Conservation (phyloP, 2,888 invertebrate genomes). For the Drosophila rubida region DNA sequence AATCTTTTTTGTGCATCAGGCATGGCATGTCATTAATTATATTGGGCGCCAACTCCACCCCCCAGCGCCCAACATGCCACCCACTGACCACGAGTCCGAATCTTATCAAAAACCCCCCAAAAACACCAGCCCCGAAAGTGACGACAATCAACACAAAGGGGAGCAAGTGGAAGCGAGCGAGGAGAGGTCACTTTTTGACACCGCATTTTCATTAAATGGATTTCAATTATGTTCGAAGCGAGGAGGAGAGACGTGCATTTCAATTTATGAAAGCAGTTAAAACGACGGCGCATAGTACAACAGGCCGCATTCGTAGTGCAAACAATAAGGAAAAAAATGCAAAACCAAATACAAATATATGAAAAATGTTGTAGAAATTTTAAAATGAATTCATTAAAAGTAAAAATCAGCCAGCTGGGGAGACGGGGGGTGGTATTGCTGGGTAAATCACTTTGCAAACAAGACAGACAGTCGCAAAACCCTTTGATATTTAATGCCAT, state of each 20-base stretch:
- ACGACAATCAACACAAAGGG: background rate
- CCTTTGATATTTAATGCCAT: constrained; percentile 79
- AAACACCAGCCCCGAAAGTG: background rate
- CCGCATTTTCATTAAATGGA: constrained; percentile 79
- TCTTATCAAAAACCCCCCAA: constrained; percentile 40
- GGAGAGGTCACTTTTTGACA: constrained; percentile 59
- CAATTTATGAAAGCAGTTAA: constrained; percentile 74
- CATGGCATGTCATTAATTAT: constrained; percentile 74
- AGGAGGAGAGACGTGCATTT: constrained; percentile 47
- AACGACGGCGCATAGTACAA: too few relatives aligned
- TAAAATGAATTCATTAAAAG: constrained; percentile 79
- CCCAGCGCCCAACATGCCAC: constrained; percentile 1
- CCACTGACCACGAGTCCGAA: constrained; percentile 14
- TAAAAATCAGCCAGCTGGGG: constrained; percentile 61
- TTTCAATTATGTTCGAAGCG: constrained; percentile 73
- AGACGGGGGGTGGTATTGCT: constrained; percentile 1
- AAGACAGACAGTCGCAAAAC: constrained; percentile 54
- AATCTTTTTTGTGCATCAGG: constrained; percentile 73
- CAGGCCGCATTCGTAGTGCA: too few relatives aligned
- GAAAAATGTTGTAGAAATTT: constrained; percentile 50
- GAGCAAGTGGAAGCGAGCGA: background rate
- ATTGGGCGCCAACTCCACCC: constrained; percentile 24
- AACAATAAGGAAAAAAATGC: background rate
- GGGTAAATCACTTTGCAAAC: constrained; percentile 68
- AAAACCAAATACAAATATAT: constrained; percentile 19